These are phyloP conservation scores for Patella vulgata DNA, from an alignment of 1,140 invertebrate species.

Conservation along the genomic window DNA sequence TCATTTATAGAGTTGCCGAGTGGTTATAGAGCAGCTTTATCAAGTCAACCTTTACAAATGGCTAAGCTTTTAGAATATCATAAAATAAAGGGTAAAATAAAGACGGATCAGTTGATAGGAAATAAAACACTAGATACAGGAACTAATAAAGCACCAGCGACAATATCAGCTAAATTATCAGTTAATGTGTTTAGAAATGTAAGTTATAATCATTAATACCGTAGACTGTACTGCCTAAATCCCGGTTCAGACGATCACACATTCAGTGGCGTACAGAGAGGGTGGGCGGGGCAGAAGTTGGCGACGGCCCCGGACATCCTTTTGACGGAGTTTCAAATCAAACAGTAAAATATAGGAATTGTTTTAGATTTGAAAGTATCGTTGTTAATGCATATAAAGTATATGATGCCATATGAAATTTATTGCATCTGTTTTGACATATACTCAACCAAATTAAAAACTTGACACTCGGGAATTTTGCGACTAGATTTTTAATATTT, in stretches of 20 bases:
- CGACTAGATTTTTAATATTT: too few relatives aligned
- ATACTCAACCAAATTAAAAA: too few relatives aligned
- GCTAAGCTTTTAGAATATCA: constrained; percentile 38
- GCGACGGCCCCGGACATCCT: too few relatives aligned
- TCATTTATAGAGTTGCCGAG: constrained; percentile 33
- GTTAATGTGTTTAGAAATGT: constrained; percentile 42
- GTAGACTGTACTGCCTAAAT: not conserved
- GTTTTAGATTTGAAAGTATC: too few relatives aligned
- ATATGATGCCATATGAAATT: too few relatives aligned
- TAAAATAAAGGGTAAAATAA: constrained; percentile 36
- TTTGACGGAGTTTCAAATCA: too few relatives aligned
- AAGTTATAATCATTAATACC: constrained; percentile 2
- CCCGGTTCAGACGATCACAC: not conserved
- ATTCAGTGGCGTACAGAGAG: not conserved
- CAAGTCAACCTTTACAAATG: constrained; percentile 33
- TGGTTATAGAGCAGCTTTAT: constrained; percentile 29
- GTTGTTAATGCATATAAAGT: too few relatives aligned
- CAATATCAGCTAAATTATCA: constrained; percentile 30
- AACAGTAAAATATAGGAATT: too few relatives aligned
- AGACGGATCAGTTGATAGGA: constrained; percentile 26
- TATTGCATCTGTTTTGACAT: too few relatives aligned
- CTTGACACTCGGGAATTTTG: too few relatives aligned
- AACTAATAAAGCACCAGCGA: constrained; percentile 28
- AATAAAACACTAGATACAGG: constrained; percentile 5
- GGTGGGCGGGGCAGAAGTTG: not conserved